A percentile compares a stretch with the other conserved stretches of the same genome.
Conservation (phyloP, 2,888 invertebrate genomes). For the Hymenopus coronatus region DNA sequence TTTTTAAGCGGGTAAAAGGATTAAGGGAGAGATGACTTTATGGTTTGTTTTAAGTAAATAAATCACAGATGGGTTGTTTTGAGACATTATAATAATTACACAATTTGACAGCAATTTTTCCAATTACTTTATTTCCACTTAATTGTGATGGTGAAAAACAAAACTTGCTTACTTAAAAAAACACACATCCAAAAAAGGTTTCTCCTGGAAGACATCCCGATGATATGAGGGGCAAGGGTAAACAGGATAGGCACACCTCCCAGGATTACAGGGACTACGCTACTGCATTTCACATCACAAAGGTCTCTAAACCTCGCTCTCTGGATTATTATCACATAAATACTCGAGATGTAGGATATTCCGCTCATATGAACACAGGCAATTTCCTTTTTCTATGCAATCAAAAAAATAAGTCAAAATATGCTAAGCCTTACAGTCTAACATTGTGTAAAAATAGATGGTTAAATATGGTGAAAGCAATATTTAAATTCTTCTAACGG, state of each 20-base stretch:
- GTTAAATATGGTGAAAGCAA: not conserved
- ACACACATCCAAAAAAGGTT: not conserved
- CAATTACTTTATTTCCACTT: constrained; percentile 10
- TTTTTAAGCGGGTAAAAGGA: no score
- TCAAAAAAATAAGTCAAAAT: not conserved
- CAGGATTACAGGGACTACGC: not conserved
- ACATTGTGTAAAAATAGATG: not conserved
- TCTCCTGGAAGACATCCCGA: constrained; percentile 16
- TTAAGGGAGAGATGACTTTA: no score
- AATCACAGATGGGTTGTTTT: no score
- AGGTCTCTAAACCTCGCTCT: not conserved
- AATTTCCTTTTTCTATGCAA: not conserved
- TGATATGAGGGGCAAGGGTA: not conserved
- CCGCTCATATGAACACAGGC: not conserved
- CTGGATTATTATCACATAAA: not conserved
- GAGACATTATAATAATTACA: not conserved
- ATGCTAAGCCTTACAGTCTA: not conserved
- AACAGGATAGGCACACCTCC: not conserved
- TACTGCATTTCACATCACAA: not conserved
- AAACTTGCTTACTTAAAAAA: not conserved
- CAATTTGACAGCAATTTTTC: not conserved
- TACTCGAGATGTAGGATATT: not conserved
- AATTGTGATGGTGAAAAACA: constrained; percentile 18
- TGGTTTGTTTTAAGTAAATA: no score
- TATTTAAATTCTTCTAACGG: not conserved